Conservation (phyloP, 2,797 vertebrate species). For the Falco naumanni region DNA sequence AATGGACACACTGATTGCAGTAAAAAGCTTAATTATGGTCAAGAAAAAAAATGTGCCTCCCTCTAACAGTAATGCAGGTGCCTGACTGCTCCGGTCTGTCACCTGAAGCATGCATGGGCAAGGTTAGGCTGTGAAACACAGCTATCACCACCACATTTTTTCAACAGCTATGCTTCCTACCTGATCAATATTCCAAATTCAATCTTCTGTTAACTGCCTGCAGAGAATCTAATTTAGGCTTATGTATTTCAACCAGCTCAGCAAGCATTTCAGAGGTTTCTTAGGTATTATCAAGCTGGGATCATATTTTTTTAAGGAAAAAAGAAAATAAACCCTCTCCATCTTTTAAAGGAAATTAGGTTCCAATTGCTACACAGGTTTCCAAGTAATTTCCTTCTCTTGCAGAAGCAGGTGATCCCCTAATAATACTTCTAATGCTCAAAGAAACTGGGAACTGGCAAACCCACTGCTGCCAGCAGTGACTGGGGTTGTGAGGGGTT, state of each 20-base stretch:
- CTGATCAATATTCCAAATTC: background rate
- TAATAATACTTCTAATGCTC: constrained; percentile 5
- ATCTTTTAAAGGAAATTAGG: constrained; percentile 9
- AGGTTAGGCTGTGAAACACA: background rate
- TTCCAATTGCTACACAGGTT: background rate
- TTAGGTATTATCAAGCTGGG: constrained; percentile 10
- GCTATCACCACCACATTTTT: background rate
- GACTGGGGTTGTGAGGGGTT: background rate
- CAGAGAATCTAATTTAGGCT: constrained; percentile 37
- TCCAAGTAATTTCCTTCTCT: constrained; percentile 10
- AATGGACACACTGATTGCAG: background rate
- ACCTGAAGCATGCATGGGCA: background rate
- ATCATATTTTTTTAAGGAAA: background rate
- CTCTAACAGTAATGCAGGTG: background rate
- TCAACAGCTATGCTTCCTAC: background rate
- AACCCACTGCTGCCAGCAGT: background rate
- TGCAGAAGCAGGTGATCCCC: background rate
- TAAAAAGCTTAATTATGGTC: background rate
- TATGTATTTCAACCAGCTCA: constrained; percentile 19
- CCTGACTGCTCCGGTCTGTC: background rate
- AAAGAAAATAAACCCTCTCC: background rate
- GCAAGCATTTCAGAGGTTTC: constrained; percentile 5
- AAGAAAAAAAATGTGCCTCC: background rate
- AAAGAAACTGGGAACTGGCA: constrained; percentile 21
- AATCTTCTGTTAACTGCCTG: background rate